Conservation (phyloP, 1,140 invertebrate genomes). For the Drosophila teissieri region DNA sequence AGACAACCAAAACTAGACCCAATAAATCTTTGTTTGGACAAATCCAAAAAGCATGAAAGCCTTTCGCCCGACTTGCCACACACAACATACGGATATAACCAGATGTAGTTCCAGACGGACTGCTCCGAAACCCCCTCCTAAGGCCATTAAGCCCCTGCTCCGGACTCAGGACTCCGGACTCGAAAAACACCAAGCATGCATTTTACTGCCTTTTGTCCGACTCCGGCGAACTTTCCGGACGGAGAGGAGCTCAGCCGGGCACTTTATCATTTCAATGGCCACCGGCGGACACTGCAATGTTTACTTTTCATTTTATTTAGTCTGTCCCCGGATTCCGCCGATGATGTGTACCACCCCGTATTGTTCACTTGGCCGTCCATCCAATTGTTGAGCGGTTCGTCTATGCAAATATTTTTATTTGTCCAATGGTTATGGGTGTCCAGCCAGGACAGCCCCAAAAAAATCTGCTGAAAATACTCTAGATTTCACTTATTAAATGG, state of each 20-base stretch:
- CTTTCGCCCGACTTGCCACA: constrained; percentile 59
- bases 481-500: not conserved
- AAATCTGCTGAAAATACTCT: constrained; percentile 1
- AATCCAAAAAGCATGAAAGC: constrained; percentile 75
- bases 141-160: constrained; percentile 65
- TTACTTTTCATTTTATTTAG: constrained; percentile 75
- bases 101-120: constrained; percentile 49
- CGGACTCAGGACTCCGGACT: constrained; percentile 1
- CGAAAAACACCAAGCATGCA: constrained; percentile 73
- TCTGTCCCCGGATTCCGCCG: constrained; percentile 13
- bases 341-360: not conserved
- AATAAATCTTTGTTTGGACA: constrained; percentile 82
- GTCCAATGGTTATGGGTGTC: constrained; percentile 63
- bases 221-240: constrained; percentile 5
- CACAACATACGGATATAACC: constrained; percentile 54
- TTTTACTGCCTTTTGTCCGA: constrained; percentile 78
- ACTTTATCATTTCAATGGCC: constrained; percentile 82
- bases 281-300: constrained; percentile 64
- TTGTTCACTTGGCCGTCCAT: constrained; percentile 67
- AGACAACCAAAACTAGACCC: constrained; percentile 42
- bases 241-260: constrained; percentile 26
- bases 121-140: constrained; percentile 44
- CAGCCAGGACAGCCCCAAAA: constrained; percentile 45
- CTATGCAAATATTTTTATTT: constrained; percentile 83
- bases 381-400: constrained; percentile 70